Base-by-base conservation (phyloP, 1,140 invertebrate genomes). In the Psilanteris sp. region DNA sequence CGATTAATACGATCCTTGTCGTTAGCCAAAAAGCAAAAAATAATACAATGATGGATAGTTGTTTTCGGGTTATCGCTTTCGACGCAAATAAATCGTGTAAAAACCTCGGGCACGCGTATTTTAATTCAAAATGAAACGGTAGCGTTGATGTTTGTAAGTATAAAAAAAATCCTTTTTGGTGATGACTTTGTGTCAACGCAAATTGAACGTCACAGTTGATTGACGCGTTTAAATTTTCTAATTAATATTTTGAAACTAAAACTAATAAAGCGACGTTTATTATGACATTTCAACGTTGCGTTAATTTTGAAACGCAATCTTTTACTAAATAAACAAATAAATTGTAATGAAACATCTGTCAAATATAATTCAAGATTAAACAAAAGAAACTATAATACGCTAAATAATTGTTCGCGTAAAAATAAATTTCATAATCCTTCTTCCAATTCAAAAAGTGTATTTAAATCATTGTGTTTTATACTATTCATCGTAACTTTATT, bases 201-300 rank as follows among this genome's bases (percentile, higher is more conserved):
- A 41, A 24, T 2, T n/a, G n/a, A n/a, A n/a, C n/a, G n/a, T n/a
- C n/a, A n/a, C n/a, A n/a, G n/a, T n/a, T n/a, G n/a, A n/a, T n/a
- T 41, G 37, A 24, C 37, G 13, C 24, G 24, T 41, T 24, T 41
- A 41, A 9, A 13, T 24, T 24, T 24, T 3, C 1, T 0, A 41
- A 41, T 3, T 24, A 13, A n/a, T 13, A 7, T 1, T n/a, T 15
- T 24, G 20, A 2, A 41, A 24, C 13, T 41, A 5, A 14, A 36
- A 36, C 13, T 15, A 36, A n/a, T n/a, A n/a, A 41, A 11, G 20
- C 10, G 9, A 13, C 20, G 9, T 13, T 24, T 41, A 41, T 22
- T 24, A 20, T n/a, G n/a, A 13, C 37, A 41, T 41, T 41, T 41
- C 18, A 24, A 13, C 13, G 24, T n/a, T 9, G 18, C 8, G 37